Conservation (phyloP, 1,140 invertebrate species). For the Hycleus phaleratus region DNA sequence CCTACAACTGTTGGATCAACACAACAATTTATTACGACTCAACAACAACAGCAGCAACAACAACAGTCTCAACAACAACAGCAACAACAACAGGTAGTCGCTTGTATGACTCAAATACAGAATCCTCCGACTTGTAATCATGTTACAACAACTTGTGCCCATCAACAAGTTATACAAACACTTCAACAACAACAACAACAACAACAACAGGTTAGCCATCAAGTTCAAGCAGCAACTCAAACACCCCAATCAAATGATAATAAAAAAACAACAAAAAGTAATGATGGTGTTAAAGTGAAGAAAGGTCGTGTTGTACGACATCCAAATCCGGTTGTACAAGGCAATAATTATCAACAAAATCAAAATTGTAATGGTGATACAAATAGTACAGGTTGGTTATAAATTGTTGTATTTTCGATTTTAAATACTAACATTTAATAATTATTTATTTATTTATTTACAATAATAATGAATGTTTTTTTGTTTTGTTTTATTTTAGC, state of each 20-base stretch:
- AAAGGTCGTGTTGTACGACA: conserved; percentile 32
- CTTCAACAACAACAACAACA: conserved; percentile 32
- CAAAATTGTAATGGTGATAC: conserved; percentile 36
- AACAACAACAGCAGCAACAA: neutral
- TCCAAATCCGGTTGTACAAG: conserved; percentile 25
- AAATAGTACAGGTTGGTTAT: conserved; percentile 32
- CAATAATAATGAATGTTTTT: neutral
- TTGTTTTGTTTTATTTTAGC: conserved; percentile 17
- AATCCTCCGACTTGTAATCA: conserved; percentile 20
- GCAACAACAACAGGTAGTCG: neutral
- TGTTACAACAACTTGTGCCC: conserved; percentile 23
- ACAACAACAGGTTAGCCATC: conserved; percentile 37
- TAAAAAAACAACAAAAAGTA: conserved; percentile 20
- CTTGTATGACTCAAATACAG: neutral
- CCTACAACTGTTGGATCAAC: conserved; percentile 21
- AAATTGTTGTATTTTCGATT: neutral
- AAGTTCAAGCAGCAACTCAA: conserved; percentile 54
- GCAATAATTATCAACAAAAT: conserved; percentile 26
- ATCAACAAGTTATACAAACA: conserved; percentile 33
- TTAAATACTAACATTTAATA: neutral
- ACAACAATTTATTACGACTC: conserved; percentile 4
- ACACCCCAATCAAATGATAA: conserved; percentile 34
- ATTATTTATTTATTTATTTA: neutral
- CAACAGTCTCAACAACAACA: neutral
- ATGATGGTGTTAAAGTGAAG: conserved; percentile 40